Evolutionary conservation across 2,113 vertebrate genomes (phyloP).

Genomic region (Mirza zaza): DNA sequence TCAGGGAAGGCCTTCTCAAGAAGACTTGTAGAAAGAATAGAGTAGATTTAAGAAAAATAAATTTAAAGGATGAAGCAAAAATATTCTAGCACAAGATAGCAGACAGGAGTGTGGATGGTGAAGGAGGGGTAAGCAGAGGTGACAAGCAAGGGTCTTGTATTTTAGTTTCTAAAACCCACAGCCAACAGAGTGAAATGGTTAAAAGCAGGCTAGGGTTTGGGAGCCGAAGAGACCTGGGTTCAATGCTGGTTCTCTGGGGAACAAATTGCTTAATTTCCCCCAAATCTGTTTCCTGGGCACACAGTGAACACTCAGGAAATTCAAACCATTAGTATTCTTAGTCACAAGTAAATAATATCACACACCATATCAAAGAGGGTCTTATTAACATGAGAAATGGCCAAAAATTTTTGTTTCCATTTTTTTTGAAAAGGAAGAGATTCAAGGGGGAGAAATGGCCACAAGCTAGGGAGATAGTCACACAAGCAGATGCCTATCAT

Average conservation of each 20-base stretch:
- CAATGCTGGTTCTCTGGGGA: not conserved
- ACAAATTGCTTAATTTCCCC: not conserved
- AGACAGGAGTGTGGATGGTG: accelerated
- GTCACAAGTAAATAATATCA: not conserved
- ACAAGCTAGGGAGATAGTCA: not conserved
- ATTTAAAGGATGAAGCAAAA: not conserved
- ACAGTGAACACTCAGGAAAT: not conserved
- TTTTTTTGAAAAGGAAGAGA: not conserved
- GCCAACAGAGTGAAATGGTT: not conserved
- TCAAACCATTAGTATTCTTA: not conserved
- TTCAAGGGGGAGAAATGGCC: accelerated
- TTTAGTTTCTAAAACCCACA: not conserved
- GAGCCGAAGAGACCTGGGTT: not conserved
- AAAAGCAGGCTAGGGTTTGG: not conserved
- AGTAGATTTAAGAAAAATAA: not conserved
- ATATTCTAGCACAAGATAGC: not conserved
- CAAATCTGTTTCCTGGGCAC: not conserved
- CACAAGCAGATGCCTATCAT: not conserved
- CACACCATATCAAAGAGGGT: not conserved
- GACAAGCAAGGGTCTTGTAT: not conserved
- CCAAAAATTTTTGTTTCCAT: not conserved
- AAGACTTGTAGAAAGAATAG: not conserved
- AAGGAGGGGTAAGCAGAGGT: not conserved
- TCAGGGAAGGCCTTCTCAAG: not conserved
- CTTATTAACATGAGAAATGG: not conserved